Evolutionary conservation across 2,113 vertebrate species (phyloP).

Genomic region (Mixornis gularis): DNA sequence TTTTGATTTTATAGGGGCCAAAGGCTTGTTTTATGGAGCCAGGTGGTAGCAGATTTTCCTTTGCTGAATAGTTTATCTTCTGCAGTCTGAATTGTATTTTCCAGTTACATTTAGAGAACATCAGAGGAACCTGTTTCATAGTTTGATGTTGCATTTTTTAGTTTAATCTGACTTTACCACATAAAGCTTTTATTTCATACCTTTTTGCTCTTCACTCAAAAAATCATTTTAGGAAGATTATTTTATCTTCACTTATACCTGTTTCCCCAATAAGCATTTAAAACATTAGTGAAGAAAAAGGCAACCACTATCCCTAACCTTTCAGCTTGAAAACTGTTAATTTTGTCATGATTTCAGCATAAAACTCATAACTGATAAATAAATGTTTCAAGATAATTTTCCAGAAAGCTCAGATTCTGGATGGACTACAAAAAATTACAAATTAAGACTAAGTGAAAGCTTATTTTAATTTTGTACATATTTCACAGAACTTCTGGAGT

Average conservation of each 20-base stretch:
- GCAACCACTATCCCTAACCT: not conserved
- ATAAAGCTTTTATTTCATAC: not conserved
- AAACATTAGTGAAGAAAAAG: not conserved
- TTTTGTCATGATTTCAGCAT: not conserved
- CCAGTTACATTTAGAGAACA: not conserved
- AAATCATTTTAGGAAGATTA: not conserved
- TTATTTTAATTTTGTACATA: not conserved
- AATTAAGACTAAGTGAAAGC: not conserved
- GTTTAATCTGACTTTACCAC: not conserved
- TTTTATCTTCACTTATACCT: not conserved
- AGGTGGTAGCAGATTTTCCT: not conserved
- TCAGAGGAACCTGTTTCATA: not conserved
- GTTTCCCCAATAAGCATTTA: not conserved
- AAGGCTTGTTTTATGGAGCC: not conserved
- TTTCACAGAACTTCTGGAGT: not conserved
- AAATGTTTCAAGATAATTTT: not conserved
- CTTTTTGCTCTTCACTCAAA: not conserved
- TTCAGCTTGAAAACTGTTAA: not conserved
- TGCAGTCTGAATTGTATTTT: not conserved
- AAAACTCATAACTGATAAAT: not conserved
- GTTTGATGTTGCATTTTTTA: not conserved
- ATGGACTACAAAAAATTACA: not conserved
- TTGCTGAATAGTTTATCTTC: not conserved
- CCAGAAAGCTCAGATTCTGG: not conserved
- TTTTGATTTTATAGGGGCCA: not conserved